Percentiles rank a stretch among this genome's conserved stretches.
phyloP scores from a whole-genome alignment of 2,888 invertebrate genomes.

The Drosophila melanocephala region DNA sequence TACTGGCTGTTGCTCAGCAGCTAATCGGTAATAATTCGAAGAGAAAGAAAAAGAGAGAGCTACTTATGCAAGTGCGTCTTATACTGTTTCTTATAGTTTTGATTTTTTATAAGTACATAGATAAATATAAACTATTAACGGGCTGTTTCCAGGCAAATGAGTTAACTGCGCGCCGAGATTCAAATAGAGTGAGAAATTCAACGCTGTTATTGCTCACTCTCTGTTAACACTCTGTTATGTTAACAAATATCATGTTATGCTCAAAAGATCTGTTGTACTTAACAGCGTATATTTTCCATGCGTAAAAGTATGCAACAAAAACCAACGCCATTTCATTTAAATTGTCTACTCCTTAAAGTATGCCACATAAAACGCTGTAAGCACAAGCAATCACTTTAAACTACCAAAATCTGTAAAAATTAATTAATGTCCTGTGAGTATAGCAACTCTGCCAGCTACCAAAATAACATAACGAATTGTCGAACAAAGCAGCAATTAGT shows the following conservation, averaged over 20 bases:
- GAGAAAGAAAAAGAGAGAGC: too few relatives aligned
- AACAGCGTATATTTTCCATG: background rate
- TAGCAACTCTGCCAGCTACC: background rate
- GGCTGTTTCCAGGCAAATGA: rapidly evolving
- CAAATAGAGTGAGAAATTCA: background rate
- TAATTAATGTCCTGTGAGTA: background rate
- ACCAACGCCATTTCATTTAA: rapidly evolving
- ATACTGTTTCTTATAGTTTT: background rate
- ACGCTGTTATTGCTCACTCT: background rate
- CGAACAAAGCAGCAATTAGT: background rate
- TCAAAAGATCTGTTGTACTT: constrained; percentile 6
- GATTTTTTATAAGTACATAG: background rate
- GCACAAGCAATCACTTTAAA: background rate
- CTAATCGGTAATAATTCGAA: background rate
- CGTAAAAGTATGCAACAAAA: constrained; percentile 26
- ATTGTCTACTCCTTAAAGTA: background rate
- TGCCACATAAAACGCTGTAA: background rate
- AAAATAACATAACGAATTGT: background rate
- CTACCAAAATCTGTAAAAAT: background rate
- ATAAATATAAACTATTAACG: background rate
- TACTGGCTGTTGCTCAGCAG: background rate
- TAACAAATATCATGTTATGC: background rate
- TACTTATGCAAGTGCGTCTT: background rate
- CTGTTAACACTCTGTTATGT: constrained; percentile 1
- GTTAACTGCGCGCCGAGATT: background rate